Evolutionary conservation across 1,140 invertebrate genomes (phyloP), one percentile per base, ranked within the genome.

Genomic region (Camponotus pennsylvanicus): DNA sequence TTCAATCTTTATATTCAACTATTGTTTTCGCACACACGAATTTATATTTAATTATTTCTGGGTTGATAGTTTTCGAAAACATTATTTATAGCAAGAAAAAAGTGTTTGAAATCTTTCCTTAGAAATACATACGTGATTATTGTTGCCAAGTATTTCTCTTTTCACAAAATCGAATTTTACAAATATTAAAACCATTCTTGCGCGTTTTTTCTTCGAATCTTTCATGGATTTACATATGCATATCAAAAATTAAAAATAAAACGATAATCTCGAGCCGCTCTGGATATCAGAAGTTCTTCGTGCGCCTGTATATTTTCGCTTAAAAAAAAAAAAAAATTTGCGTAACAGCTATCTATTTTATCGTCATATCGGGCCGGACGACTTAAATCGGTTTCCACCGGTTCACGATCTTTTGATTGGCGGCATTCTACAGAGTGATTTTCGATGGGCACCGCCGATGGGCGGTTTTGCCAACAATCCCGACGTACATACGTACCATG

Each of bases 391-490:
- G 76, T 89, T 89, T 87, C 82, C 85, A 75, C 89, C 49, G 86
- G 88, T 76, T 79, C 86, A 90, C 89, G 89, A 86, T 90, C 79
- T 83, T 83, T 90, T 90, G 89, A 90, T 90, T 90, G 89, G 88
- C 89, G 89, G 85, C 88, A 88, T 83, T 90, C 88, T 86, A 64
- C 88, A 83, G 88, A 90, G 88, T 90, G 89, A 90, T 90, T 90
- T 90, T 90, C 88, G 88, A 89, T 90, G 66, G 69, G 61, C 79
- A 57, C 77, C 88, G 88, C 71, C 83, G 73, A 78, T 85, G 59
- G 63, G 75, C 84, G 89, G 78, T 79, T 85, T 85, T 86, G 71
- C 86, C 89, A 64, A 73, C 79, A 83, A 83, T 83, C 57, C 52
- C 55, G 27, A 3, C 66, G n/a, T 37, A 49, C 69, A 45, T 61